Evolutionary conservation across 1,140 invertebrate species (phyloP).

Genomic region (Ips typographus): DNA sequence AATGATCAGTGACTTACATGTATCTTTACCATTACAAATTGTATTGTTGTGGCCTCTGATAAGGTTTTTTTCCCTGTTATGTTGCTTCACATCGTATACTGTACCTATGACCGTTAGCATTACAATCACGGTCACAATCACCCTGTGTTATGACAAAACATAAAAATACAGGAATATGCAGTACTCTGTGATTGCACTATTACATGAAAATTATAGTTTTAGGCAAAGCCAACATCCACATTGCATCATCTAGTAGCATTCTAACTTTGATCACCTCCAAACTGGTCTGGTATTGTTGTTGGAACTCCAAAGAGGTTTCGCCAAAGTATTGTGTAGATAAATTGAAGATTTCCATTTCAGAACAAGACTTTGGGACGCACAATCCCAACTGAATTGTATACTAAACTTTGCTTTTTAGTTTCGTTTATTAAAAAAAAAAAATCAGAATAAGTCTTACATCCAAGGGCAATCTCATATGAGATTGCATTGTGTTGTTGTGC

Average conservation of each 20-base stretch:
- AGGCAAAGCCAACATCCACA: constrained; percentile 36
- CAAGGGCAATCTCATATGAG: constrained; percentile 47
- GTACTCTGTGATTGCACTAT: background rate
- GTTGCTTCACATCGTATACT: constrained; percentile 35
- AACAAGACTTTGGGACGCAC: constrained; percentile 43
- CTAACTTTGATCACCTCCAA: constrained; percentile 38
- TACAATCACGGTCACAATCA: constrained; percentile 16
- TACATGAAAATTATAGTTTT: constrained; percentile 42
- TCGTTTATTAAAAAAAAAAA: no score
- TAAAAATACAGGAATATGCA: background rate
- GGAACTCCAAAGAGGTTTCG: constrained; percentile 31
- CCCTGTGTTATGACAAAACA: constrained; percentile 22
- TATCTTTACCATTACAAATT: constrained; percentile 7
- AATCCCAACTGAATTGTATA: constrained; percentile 42
- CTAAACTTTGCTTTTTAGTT: constrained; percentile 23
- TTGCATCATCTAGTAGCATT: constrained; percentile 21
- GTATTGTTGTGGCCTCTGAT: constrained; percentile 29
- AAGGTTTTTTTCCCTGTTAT: constrained; percentile 32
- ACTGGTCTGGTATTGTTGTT: constrained; percentile 37
- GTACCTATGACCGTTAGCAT: constrained; percentile 40
- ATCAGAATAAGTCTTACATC: constrained; percentile 47
- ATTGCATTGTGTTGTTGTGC: constrained; percentile 54
- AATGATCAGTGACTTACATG: no score
- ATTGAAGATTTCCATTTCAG: constrained; percentile 33
- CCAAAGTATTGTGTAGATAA: constrained; percentile 37